These are phyloP conservation scores for Clarias magur DNA, from an alignment of 2,113 vertebrate species.

Conservation along the genomic window DNA sequence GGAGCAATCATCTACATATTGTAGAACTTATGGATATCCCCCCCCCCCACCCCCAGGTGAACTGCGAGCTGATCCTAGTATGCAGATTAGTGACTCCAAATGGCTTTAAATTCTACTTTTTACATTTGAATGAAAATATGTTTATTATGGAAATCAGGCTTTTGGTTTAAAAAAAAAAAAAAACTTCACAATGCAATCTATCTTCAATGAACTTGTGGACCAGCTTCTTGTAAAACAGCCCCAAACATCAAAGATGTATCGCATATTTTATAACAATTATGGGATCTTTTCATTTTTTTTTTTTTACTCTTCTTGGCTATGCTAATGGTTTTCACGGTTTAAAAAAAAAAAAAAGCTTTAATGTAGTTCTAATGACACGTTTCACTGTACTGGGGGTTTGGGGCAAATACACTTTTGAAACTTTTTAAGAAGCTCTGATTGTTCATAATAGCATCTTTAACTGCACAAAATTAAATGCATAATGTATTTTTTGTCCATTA, in stretches of 20 bases:
- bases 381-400: not conserved
- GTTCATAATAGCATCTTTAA: constrained; percentile 17
- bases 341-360: not conserved
- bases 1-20: not conserved
- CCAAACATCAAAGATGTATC: not conserved
- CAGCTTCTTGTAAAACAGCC: not conserved
- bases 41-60: not conserved
- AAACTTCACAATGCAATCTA: not conserved
- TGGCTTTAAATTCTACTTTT: not conserved
- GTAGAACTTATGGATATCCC: not conserved
- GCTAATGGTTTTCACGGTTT: not conserved
- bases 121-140: not conserved
- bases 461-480: not conserved
- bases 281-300: not conserved
- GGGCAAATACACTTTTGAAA: not conserved
- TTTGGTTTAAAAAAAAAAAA: not conserved
- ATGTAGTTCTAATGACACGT: constrained; percentile 7
- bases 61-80: not conserved
- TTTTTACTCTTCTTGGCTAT: not conserved
- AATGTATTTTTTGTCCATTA: constrained; percentile 21
- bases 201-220: not conserved
- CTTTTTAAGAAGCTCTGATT: not conserved
- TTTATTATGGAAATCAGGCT: not conserved
- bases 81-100: not conserved
- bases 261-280: not conserved